These are phyloP conservation scores for Archivesica marissinica DNA, from an alignment of 1,140 invertebrate genomes.

Conservation along the genomic window DNA sequence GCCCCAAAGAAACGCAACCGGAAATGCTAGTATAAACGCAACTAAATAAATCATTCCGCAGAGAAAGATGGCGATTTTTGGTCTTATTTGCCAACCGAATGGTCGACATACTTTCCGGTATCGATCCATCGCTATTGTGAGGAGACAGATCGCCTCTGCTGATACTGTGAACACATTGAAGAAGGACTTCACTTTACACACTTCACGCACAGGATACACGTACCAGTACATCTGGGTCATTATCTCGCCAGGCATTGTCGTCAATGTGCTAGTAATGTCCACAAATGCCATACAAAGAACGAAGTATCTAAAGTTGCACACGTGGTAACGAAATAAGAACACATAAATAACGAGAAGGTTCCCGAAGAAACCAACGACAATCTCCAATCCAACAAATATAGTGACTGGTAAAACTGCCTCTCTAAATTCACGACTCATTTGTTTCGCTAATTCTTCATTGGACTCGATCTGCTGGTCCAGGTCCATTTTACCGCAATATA, in stretches of 20 bases:
- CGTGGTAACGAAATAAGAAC: constrained; percentile 57
- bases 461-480: neutral
- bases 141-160: constrained; percentile 62
- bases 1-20: constrained; percentile 34
- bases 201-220: constrained; percentile 59
- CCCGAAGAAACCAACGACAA: constrained; percentile 65
- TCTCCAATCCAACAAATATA: constrained; percentile 52
- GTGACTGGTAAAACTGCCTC: constrained; percentile 60
- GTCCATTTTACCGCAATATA: too few species aligned
- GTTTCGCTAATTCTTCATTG: constrained; percentile 19
- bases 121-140: constrained; percentile 68
- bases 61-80: constrained; percentile 15
- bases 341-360: constrained; percentile 69
- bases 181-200: constrained; percentile 66
- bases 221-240: constrained; percentile 69
- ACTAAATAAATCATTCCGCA: neutral
- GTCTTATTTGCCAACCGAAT: constrained; percentile 61
- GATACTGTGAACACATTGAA: constrained; percentile 68
- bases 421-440: constrained; percentile 59
- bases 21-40: neutral
- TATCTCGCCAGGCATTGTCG: constrained; percentile 71
- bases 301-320: constrained; percentile 64
- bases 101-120: constrained; percentile 69
- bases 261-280: constrained; percentile 67
- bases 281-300: constrained; percentile 64